Conservation (phyloP, 2,113 vertebrate species). For the Leucopsar rothschildi region DNA sequence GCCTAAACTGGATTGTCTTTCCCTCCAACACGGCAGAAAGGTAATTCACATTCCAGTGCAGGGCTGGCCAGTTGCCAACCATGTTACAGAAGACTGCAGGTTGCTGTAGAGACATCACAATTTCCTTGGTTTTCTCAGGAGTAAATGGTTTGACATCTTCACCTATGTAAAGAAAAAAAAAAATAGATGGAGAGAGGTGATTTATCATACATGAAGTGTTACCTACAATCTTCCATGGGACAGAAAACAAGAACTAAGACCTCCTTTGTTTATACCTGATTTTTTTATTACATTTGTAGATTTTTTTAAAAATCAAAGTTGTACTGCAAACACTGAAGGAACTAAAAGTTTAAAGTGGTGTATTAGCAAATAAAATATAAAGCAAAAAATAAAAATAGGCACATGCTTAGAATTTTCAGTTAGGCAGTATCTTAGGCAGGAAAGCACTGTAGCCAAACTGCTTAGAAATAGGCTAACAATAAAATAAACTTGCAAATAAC, state of each 20-base stretch:
- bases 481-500: neutral
- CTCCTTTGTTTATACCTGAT: neutral
- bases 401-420: conserved; percentile 36
- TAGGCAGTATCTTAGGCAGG: neutral
- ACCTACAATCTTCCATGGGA: neutral
- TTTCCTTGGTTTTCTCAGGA: conserved; percentile 78
- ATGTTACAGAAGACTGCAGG: conserved; percentile 88
- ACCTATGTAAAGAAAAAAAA: conserved; percentile 53
- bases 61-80: conserved; percentile 85
- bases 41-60: conserved; percentile 79
- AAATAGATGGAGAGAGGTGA: neutral
- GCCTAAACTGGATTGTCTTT: conserved; percentile 81
- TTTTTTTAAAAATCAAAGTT: neutral
- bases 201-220: neutral
- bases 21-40: conserved; percentile 75
- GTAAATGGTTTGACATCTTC: conserved; percentile 83
- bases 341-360: neutral
- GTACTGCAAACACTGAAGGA: neutral
- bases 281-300: neutral
- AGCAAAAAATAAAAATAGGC: neutral
- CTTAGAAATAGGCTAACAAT: conserved; percentile 11
- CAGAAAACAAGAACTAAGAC: neutral
- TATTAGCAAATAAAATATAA: neutral
- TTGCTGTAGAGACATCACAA: conserved; percentile 79
- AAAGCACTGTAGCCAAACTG: neutral